Percentiles rank a stretch among this genome's conserved stretches.
These are phyloP conservation scores for Chaetodon trifasciatus DNA, from an alignment of 2,797 vertebrate genomes.

Conservation along the genomic window DNA sequence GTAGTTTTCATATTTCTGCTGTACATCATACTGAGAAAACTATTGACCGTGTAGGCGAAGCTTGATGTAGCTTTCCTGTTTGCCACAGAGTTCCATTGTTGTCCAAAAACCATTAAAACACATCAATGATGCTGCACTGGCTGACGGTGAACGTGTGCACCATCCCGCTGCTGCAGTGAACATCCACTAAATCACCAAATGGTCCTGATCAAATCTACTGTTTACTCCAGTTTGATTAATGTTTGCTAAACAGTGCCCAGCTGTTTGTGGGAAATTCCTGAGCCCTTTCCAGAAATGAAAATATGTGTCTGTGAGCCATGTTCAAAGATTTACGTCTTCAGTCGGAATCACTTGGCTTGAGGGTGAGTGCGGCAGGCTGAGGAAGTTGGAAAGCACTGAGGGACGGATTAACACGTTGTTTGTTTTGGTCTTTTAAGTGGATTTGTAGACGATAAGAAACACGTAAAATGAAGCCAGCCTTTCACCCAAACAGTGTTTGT, in stretches of 20 bases:
- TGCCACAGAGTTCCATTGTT: slow-evolving; percentile 6
- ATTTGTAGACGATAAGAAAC: too few relatives aligned
- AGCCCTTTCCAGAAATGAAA: background rate
- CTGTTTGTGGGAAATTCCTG: background rate
- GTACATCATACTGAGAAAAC: background rate
- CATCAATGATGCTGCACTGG: background rate
- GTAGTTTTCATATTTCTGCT: background rate
- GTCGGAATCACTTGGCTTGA: too few relatives aligned
- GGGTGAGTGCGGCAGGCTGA: too few relatives aligned
- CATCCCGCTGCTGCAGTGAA: background rate
- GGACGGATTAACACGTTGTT: too few relatives aligned
- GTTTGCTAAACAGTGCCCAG: background rate
- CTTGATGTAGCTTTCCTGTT: background rate
- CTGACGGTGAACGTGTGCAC: too few relatives aligned
- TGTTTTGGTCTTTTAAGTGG: background rate
- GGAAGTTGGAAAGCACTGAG: too few relatives aligned
- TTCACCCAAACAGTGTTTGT: background rate
- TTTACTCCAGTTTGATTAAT: background rate
- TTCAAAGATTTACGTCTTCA: background rate
- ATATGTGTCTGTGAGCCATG: background rate
- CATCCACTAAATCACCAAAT: background rate
- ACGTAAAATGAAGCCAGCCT: background rate
- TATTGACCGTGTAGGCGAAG: background rate
- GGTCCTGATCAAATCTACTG: background rate
- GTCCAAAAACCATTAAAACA: background rate